A percentile compares a stretch with the other conserved stretches of the same genome.
phyloP scores from a whole-genome alignment of 2,113 vertebrate genomes.

The Carassius gibelio region DNA sequence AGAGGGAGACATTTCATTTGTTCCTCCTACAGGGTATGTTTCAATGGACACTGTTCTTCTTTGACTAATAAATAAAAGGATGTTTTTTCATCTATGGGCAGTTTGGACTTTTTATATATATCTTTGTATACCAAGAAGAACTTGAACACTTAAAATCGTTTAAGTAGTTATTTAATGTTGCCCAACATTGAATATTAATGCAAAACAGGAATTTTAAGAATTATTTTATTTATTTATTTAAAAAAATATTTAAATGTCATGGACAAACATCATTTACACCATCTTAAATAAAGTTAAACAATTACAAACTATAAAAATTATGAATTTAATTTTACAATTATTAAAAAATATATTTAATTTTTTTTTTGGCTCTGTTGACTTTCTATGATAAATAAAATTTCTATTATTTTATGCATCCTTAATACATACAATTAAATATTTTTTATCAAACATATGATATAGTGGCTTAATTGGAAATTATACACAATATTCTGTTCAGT shows the following conservation, averaged over 20 bases:
- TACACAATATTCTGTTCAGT: background rate
- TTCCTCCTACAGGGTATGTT: conserved; percentile 9
- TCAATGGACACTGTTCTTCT: background rate
- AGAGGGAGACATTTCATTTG: background rate
- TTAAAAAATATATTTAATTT: too few relatives aligned
- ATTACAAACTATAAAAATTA: background rate
- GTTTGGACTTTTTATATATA: background rate
- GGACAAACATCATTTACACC: background rate
- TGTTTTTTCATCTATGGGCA: conserved; percentile 4
- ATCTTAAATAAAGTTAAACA: background rate
- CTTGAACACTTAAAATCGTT: background rate
- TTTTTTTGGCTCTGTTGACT: background rate
- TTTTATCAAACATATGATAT: background rate
- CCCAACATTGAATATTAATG: background rate
- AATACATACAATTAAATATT: background rate
- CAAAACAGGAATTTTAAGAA: background rate
- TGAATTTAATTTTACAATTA: too few relatives aligned
- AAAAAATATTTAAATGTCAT: background rate
- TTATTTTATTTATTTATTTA: background rate
- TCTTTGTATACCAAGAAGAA: background rate
- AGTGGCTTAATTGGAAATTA: background rate
- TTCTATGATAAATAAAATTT: background rate
- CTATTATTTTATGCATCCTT: background rate
- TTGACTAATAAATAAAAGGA: background rate
- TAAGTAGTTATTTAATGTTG: background rate